These are phyloP conservation scores for Lepidothrix coronata DNA, from an alignment of 2,113 vertebrate species.

Conservation along the genomic window DNA sequence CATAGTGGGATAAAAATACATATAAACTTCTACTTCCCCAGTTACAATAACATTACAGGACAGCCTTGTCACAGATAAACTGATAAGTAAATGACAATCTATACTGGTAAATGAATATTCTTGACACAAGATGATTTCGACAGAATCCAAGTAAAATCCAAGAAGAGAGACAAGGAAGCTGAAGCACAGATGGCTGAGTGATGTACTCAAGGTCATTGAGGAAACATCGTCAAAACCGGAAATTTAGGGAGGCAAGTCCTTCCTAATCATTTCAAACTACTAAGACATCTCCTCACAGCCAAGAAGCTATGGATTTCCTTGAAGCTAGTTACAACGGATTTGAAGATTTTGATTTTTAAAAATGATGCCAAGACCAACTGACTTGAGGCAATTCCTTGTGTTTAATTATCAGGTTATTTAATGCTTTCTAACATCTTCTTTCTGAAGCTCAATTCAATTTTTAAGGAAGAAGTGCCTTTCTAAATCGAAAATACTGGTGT, in stretches of 20 bases:
- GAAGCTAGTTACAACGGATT: neutral
- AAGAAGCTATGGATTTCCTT: neutral
- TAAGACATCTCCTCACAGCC: neutral
- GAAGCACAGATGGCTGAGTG: neutral
- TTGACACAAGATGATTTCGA: neutral
- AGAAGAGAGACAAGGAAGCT: neutral
- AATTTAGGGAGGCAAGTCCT: neutral
- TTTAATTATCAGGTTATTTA: neutral
- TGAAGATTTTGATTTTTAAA: neutral
- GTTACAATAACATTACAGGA: constrained; percentile 15
- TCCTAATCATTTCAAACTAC: neutral
- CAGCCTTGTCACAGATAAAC: constrained; percentile 34
- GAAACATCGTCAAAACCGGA: neutral
- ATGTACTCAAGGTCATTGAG: constrained; percentile 14
- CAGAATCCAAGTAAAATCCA: neutral
- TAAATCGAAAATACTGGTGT: neutral
- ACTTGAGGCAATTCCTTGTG: neutral
- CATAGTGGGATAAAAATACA: constrained; percentile 31
- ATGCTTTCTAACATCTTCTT: neutral
- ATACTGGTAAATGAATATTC: constrained; percentile 5
- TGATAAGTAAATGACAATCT: constrained; percentile 25
- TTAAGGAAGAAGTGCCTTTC: neutral
- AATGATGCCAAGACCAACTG: neutral
- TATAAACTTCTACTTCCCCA: neutral
- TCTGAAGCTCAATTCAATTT: neutral